A percentile compares a stretch with the other conserved stretches of the same genome.
Evolutionary conservation across 2,113 vertebrate genomes (phyloP).

Genomic region (Sus scrofa): T2T-Sscrofa CM000812.6:242572501-242573000

Average conservation of each 20-base stretch:
- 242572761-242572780: slow-evolving; percentile 66
- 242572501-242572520: neutral
- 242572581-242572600: slow-evolving; percentile 56
- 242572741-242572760: slow-evolving; percentile 79
- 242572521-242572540: slow-evolving; percentile 46
- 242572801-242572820: slow-evolving; percentile 83
- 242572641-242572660: slow-evolving; percentile 66
- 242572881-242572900: slow-evolving; percentile 66
- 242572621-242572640: slow-evolving; percentile 63
- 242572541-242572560: slow-evolving; percentile 33
- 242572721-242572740: slow-evolving; percentile 82
- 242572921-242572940: slow-evolving; percentile 57
- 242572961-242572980: slow-evolving; percentile 14
- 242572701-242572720: slow-evolving; percentile 78
- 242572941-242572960: neutral
- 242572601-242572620: slow-evolving; percentile 49
- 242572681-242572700: slow-evolving; percentile 80
- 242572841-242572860: slow-evolving; percentile 77
- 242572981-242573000: slow-evolving; percentile 53
- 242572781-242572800: slow-evolving; percentile 77
- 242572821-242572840: slow-evolving; percentile 62
- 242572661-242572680: slow-evolving; percentile 73
- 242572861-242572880: slow-evolving; percentile 78
- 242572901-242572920: slow-evolving; percentile 59
- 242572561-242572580: slow-evolving; percentile 61